These are phyloP conservation scores for Meloidogyne exigua DNA, from an alignment of 1,140 invertebrate species.

Conservation along the genomic window DNA sequence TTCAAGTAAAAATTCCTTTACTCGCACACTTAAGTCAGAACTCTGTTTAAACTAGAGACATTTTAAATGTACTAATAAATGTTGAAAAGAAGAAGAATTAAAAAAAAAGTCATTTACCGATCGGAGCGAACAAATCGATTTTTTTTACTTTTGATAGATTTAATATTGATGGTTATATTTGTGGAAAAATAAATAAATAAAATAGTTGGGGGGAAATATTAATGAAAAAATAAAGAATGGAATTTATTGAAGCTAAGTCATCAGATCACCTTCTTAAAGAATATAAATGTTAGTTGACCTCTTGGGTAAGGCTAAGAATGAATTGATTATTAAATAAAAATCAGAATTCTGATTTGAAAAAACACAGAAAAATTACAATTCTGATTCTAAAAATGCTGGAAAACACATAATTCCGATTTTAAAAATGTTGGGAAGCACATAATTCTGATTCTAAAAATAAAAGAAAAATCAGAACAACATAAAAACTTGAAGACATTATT, in stretches of 20 bases:
- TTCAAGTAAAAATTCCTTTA: too few relatives aligned
- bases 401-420: too few relatives aligned
- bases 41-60: background rate
- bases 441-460: too few relatives aligned
- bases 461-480: background rate
- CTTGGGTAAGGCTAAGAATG: background rate
- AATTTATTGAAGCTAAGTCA: background rate
- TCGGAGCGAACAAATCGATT: conserved; percentile 4
- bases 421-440: too few relatives aligned
- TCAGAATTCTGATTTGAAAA: background rate
- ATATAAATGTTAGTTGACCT: background rate
- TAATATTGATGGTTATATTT: background rate
- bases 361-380: too few relatives aligned
- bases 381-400: too few relatives aligned
- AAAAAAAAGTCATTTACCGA: background rate
- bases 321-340: background rate
- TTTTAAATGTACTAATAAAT: background rate
- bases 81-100: background rate
- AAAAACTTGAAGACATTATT: background rate
- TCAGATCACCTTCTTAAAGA: background rate
- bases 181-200: background rate
- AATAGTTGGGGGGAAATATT: background rate
- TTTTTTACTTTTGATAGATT: background rate
- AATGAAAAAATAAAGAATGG: background rate
- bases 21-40: background rate